These are phyloP conservation scores for Brachypteracias leptosomus DNA, from an alignment of 2,113 vertebrate species.

Conservation along the genomic window DNA sequence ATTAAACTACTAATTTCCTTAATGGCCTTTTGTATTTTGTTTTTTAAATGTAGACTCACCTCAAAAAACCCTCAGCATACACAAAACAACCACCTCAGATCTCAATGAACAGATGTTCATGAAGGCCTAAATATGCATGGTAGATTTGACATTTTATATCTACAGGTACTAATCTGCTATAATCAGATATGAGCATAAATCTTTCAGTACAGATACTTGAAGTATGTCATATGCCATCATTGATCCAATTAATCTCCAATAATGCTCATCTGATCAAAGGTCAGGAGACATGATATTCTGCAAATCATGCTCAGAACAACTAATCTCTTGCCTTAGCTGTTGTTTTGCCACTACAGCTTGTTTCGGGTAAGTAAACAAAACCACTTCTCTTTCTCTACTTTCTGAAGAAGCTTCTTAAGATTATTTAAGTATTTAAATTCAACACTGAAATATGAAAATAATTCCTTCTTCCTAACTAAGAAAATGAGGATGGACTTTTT, in stretches of 20 bases:
- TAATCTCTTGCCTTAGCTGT: not conserved
- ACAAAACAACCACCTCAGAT: conserved; percentile 1
- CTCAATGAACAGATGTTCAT: conserved; percentile 34
- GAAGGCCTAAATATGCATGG: not conserved
- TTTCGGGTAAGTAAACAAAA: not conserved
- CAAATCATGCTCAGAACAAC: conserved; percentile 2
- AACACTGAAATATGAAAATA: not conserved
- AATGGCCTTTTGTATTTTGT: not conserved
- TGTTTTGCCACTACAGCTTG: not conserved
- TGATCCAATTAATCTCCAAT: conserved; percentile 47
- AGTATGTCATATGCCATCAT: conserved; percentile 30
- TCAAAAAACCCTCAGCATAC: not conserved
- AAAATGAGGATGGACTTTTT: not conserved
- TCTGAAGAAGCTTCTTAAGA: not conserved
- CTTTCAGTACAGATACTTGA: conserved; percentile 13
- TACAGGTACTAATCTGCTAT: conserved; percentile 54
- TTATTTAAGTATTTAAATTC: not conserved
- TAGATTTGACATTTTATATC: conserved; percentile 36
- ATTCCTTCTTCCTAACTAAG: not conserved
- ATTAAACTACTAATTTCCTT: conserved; percentile 5
- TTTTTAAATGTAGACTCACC: not conserved
- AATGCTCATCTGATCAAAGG: conserved; percentile 7
- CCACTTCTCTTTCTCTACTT: not conserved
- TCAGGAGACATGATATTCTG: not conserved
- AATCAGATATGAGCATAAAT: conserved; percentile 42